phyloP scores from a whole-genome alignment of 2,797 vertebrate species.

The Steatocranus sp. region DNA sequence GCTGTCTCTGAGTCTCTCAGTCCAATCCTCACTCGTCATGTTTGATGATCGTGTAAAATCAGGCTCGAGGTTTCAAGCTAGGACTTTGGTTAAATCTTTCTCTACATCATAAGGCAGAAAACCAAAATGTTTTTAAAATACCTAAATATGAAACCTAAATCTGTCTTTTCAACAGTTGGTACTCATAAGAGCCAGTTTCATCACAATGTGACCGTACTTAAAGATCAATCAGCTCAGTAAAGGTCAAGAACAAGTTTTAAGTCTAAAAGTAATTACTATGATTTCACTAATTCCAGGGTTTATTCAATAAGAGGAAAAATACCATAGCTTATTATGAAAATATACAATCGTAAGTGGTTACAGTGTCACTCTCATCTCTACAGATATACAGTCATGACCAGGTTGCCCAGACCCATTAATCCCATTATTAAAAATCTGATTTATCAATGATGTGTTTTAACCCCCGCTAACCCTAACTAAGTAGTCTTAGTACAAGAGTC shows the following conservation, averaged over 20 bases:
- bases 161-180: not conserved
- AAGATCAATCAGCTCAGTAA: not conserved
- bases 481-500: not conserved
- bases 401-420: not conserved
- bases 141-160: not conserved
- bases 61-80: not conserved
- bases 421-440: not conserved
- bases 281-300: not conserved
- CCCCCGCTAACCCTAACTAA: not conserved
- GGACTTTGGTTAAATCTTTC: not conserved
- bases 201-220: not conserved
- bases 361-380: not conserved
- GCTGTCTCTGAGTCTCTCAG: not conserved
- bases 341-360: not conserved
- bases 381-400: not conserved
- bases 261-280: not conserved
- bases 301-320: not conserved
- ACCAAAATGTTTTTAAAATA: not conserved
- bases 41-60: not conserved
- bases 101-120: not conserved
- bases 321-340: not conserved
- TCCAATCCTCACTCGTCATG: not conserved
- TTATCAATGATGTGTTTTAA: not conserved
- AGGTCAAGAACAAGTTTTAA: not conserved
- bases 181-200: not conserved